These are phyloP conservation scores for Callyntrura sp. DNA, from an alignment of 2,888 invertebrate genomes.

Conservation along the genomic window DNA sequence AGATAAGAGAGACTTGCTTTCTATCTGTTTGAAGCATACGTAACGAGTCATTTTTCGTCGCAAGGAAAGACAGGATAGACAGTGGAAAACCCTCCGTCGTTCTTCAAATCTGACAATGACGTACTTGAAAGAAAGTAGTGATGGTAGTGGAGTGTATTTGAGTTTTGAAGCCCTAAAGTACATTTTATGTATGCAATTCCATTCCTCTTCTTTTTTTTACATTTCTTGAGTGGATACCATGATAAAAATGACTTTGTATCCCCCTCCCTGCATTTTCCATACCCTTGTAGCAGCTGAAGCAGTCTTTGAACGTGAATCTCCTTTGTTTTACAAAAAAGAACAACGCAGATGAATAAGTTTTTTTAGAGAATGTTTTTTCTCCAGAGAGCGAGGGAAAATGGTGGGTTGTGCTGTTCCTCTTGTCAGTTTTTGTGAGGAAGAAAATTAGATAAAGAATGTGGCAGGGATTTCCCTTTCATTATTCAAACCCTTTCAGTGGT, in stretches of 20 bases:
- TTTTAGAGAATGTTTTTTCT: neutral
- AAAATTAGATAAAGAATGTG: slow-evolving; percentile 73
- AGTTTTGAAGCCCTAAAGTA: neutral
- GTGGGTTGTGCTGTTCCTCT: slow-evolving; percentile 2
- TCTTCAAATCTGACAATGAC: slow-evolving; percentile 52
- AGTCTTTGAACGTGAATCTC: slow-evolving; percentile 53
- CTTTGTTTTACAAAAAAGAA: slow-evolving; percentile 41
- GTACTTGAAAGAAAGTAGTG: slow-evolving; percentile 36
- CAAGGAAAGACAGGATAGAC: neutral
- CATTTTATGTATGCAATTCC: neutral
- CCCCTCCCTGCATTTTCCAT: neutral
- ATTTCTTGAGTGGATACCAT: neutral
- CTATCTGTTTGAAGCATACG: neutral
- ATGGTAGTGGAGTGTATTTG: neutral
- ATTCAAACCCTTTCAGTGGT: slow-evolving; percentile 18
- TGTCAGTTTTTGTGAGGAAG: slow-evolving; percentile 43
- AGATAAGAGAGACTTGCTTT: neutral
- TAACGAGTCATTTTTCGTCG: neutral
- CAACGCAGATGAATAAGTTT: neutral
- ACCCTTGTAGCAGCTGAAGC: slow-evolving; percentile 1
- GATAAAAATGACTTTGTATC: slow-evolving; percentile 7
- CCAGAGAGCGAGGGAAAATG: neutral
- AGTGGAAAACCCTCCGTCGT: slow-evolving; percentile 28
- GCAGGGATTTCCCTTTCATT: slow-evolving; percentile 54
- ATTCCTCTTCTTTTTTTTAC: too few species aligned